Percentiles rank a stretch among this genome's conserved stretches.
Conservation (phyloP, 2,888 invertebrate species). For the Aphidoletes aphidimyza region DNA sequence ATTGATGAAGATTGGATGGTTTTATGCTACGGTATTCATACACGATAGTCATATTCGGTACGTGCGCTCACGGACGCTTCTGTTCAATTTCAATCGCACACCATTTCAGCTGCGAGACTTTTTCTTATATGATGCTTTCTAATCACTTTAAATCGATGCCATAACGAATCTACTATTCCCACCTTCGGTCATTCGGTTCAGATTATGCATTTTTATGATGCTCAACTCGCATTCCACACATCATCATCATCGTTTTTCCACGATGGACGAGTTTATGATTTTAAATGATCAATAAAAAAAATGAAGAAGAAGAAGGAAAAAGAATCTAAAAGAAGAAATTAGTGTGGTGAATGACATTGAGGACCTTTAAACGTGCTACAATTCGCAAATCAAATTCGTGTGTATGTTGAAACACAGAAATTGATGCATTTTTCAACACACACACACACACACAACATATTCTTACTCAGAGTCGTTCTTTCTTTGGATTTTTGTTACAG, state of each 20-base stretch:
- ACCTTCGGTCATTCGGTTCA: not conserved
- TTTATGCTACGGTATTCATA: no score
- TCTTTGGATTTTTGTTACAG: not conserved
- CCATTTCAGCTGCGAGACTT: no score
- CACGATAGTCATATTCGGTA: not conserved
- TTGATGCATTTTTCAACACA: not conserved
- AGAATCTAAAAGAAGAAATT: no score
- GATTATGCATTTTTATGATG: not conserved
- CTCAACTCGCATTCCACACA: not conserved
- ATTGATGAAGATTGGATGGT: constrained; percentile 23
- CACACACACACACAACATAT: not conserved
- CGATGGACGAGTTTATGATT: not conserved
- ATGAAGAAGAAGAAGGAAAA: not conserved
- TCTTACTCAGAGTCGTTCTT: not conserved
- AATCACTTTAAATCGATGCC: constrained; percentile 28
- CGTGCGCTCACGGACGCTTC: not conserved
- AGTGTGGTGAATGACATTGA: not conserved
- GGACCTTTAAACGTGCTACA: not conserved
- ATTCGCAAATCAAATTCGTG: not conserved
- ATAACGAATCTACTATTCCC: constrained; percentile 6
- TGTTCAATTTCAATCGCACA: not conserved
- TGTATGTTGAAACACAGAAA: no score
- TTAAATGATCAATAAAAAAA: not conserved
- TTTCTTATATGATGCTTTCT: not conserved
- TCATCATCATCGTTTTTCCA: not conserved